A percentile compares a stretch with the other conserved stretches of the same genome.
Evolutionary conservation across 2,797 vertebrate species (phyloP).

Genomic region (Micrastur ruficollis): DNA sequence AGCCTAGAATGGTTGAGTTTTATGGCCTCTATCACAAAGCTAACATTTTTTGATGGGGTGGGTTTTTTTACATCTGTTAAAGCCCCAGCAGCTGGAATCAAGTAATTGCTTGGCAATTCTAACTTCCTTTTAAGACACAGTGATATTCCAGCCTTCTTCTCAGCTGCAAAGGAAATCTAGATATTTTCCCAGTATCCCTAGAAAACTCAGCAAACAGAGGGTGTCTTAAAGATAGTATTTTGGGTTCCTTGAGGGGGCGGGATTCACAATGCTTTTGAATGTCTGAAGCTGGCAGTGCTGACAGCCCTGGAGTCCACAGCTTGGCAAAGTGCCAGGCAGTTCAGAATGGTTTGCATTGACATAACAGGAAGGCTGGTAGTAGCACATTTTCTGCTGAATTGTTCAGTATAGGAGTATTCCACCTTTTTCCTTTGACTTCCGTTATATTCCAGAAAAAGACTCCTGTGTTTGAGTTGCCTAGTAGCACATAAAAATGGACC

Average conservation of each 20-base stretch:
- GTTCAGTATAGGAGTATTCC: background rate
- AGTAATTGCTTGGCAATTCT: background rate
- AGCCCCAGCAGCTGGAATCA: background rate
- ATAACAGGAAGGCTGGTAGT: background rate
- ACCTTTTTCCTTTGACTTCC: background rate
- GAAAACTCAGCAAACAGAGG: background rate
- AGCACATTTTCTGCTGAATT: background rate
- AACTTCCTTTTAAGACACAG: background rate
- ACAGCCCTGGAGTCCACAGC: background rate
- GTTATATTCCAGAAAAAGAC: background rate
- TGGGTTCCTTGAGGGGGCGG: background rate
- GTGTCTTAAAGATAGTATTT: background rate
- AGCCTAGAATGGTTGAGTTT: background rate
- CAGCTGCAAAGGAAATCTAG: background rate
- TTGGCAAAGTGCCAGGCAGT: background rate
- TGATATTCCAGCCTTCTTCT: background rate
- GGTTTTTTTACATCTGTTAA: background rate
- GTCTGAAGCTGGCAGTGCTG: background rate
- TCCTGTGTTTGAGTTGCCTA: background rate
- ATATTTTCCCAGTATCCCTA: background rate
- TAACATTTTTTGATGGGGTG: background rate
- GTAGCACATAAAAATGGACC: background rate
- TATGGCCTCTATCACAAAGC: background rate
- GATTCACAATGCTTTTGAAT: background rate
- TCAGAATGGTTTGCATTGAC: background rate